Conservation (phyloP, 2,113 vertebrate species). For the Aegotheles bennettii region DNA sequence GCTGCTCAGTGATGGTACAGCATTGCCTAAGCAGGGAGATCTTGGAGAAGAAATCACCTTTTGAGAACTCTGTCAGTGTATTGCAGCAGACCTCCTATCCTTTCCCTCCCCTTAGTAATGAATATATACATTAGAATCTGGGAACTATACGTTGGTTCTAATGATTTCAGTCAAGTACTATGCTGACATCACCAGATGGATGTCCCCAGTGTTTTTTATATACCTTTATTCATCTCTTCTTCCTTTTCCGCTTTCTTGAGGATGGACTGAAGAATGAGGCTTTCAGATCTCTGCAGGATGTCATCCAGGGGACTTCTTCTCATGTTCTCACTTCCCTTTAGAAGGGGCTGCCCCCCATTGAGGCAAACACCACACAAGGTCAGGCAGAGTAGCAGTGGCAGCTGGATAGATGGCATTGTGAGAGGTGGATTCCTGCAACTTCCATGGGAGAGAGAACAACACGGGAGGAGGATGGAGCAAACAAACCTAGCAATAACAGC, state of each 20-base stretch:
- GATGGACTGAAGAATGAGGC: constrained; percentile 73
- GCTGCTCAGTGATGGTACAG: background rate
- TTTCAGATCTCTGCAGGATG: constrained; percentile 77
- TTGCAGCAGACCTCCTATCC: background rate
- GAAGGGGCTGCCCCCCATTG: constrained; percentile 61
- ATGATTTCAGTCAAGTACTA: background rate
- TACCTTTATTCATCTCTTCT: constrained; percentile 75
- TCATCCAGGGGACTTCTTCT: constrained; percentile 66
- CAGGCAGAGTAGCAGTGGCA: constrained; percentile 74
- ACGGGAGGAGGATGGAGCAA: background rate
- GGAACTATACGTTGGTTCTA: background rate
- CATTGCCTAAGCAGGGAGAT: background rate
- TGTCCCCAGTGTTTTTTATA: background rate
- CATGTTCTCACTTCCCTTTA: constrained; percentile 55
- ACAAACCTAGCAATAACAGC: background rate
- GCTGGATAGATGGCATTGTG: constrained; percentile 75
- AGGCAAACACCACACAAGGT: constrained; percentile 64
- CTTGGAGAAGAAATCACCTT: background rate
- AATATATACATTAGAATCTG: background rate
- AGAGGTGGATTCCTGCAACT: constrained; percentile 13
- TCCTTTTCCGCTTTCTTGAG: constrained; percentile 75
- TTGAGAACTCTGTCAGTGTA: background rate
- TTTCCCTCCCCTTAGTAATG: background rate
- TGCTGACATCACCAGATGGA: background rate
- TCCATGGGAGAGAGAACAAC: background rate